Base-by-base conservation (phyloP, 1,140 invertebrate genomes). In the Eriocheir sinensis region DNA sequence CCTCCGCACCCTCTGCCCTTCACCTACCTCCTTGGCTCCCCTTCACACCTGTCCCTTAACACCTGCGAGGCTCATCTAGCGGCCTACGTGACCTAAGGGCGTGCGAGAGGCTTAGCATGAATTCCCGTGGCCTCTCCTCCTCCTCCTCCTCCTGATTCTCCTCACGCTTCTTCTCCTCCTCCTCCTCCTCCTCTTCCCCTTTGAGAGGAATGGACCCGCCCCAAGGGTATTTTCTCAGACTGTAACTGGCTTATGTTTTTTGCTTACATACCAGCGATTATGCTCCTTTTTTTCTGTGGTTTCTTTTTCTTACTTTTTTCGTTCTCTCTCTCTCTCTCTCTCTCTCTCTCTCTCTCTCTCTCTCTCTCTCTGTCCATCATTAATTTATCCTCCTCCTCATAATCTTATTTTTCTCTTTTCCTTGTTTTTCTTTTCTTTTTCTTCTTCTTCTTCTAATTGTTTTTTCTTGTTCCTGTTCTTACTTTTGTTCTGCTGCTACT, bases 321-420 rank as follows among this genome's bases (percentile, higher is more conserved):
- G 9, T n/a, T 72, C 60, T 72, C 60, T 72, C 60, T 72, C 60
- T 72, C 60, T 72, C 60, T 72, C 60, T 72, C 60, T 72, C 60
- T 72, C 60, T 72, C 60, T 72, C 60, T 72, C 60, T 72, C 60
- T 72, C 60, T 72, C 60, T 72, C 60, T 72, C 60, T 72, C 60
- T 72, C 60, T 72, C 60, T 72, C 60, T 72, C 60, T 72, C 60
- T 72, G 21, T 72, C 60, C n/a, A 21, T 48, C 44, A 8, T 15
- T 48, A 4, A 8, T 15, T 48, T 15, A 8, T 15, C 44, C 15
- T 15, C 15, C 44, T 48, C 44, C 15, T 15, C 15, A 4, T 48
- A 4, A 4, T 48, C 44, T 48, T 15, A 8, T 48, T 15, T 48
- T 15, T 48, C 44, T 48, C 44, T 48, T 15, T 48, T 15, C 15